Evolutionary conservation across 2,797 vertebrate species (phyloP), one percentile per base, ranked within the genome.

Genomic region (Rhadinocentrus ornatus): DNA sequence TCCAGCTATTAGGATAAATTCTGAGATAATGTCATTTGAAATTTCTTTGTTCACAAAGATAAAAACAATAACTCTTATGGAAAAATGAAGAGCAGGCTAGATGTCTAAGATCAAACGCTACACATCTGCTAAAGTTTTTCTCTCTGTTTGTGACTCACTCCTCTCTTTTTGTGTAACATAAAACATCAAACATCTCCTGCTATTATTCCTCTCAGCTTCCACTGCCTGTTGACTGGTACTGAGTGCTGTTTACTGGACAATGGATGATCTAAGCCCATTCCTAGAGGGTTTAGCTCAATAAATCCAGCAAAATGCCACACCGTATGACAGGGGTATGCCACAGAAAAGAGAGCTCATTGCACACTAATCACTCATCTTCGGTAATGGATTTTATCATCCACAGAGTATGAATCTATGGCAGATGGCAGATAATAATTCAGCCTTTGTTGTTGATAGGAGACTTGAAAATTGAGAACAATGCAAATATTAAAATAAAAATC

Each of bases 401-500:
- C 52, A 39, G 58, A 82, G 71, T 68, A 72, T 9, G 74, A 87
- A 74, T 76, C 60, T 62, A 41, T 60, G 86, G 75, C 89, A 90
- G 86, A 90, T 89, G 90, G 85, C 64, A 48, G 69, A 79, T 63
- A 64, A 81, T 78, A 87, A 82, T 75, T 75, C 67, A 67, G 46
- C 56, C 31, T 69, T 75, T 67, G 26, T 34, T 80, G 77, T 66
- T 72, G 78, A 71, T 84, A 79, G 82, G 77, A 83, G 63, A 86
- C 83, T 87, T 88, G 69, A 58, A 85, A 78, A 70, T 39, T 57
- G 32, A 78, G 56, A 70, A 79, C 57, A 77, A 80, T 62, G 12
- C 31, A 73, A 71, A 16, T 12, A 12, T 16, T 20, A 58, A 13
- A 37, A 27, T 55, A 41, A 6, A 18, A 41, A 16, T 44, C 16